Percentiles rank a stretch among this genome's conserved stretches.
These are phyloP conservation scores for Bugula neritina DNA, from an alignment of 2,888 invertebrate species.

Conservation along the genomic window DNA sequence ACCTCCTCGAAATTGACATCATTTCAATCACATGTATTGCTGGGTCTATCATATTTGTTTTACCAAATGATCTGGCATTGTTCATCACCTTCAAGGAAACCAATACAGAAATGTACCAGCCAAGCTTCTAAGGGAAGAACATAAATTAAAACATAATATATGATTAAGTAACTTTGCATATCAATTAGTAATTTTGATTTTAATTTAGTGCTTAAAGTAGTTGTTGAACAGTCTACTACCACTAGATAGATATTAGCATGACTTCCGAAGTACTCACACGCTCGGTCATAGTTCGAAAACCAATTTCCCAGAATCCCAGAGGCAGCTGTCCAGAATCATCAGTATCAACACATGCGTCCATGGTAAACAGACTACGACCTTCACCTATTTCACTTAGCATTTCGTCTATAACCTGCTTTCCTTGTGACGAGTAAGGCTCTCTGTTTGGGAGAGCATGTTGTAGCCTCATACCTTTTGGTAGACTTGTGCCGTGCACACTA, in stretches of 20 bases:
- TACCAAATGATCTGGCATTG: slow-evolving; percentile 10
- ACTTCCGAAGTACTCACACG: no score
- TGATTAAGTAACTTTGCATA: no score
- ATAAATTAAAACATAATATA: no score
- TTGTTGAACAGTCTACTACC: no score
- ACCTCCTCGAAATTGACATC: not conserved
- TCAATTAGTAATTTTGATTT: no score
- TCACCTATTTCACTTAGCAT: slow-evolving; percentile 15
- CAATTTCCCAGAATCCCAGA: slow-evolving; percentile 3
- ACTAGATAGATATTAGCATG: no score
- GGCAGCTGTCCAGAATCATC: not conserved
- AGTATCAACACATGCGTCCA: slow-evolving; percentile 3
- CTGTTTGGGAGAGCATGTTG: slow-evolving; percentile 26
- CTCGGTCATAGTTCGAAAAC: not conserved
- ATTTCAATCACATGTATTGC: slow-evolving; percentile 10
- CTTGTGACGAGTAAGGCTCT: slow-evolving; percentile 23
- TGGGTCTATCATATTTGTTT: slow-evolving; percentile 22
- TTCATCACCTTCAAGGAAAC: slow-evolving; percentile 6
- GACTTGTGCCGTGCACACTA: slow-evolving; percentile 7
- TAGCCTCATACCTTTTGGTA: slow-evolving; percentile 23
- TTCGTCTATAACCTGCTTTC: not conserved
- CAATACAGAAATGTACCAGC: no score
- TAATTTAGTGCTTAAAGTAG: no score
- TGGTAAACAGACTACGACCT: slow-evolving; percentile 1
- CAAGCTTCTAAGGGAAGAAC: no score